A percentile compares a stretch with the other conserved stretches of the same genome.
Evolutionary conservation across 2,113 vertebrate genomes (phyloP).

Genomic region (Ciconia boyciana): DNA sequence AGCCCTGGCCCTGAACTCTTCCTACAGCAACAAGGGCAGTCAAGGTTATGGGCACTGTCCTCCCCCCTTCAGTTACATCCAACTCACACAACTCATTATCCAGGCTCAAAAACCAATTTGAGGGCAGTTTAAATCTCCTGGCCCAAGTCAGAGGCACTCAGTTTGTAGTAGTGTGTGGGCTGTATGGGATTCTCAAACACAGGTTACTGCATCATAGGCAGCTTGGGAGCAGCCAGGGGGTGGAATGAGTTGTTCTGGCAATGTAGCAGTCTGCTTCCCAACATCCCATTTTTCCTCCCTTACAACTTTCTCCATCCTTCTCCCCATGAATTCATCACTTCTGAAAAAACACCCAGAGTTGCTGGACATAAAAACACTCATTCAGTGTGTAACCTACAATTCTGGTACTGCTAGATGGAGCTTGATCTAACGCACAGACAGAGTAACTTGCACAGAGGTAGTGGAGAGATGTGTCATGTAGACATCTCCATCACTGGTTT

Average conservation of each 20-base stretch:
- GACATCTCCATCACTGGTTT: not conserved
- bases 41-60: not conserved
- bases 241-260: not conserved
- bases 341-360: not conserved
- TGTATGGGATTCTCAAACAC: not conserved
- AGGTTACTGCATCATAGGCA: not conserved
- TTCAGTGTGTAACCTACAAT: not conserved
- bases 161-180: not conserved
- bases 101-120: not conserved
- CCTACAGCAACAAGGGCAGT: not conserved
- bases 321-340: rapidly evolving
- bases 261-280: not conserved
- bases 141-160: not conserved
- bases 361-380: not conserved
- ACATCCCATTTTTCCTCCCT: not conserved
- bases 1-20: not conserved
- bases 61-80: not conserved
- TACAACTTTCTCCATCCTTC: not conserved
- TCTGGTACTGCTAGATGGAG: not conserved
- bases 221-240: not conserved
- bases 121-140: not conserved
- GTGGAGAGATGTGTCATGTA: not conserved
- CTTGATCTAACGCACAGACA: not conserved
- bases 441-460: not conserved
- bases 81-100: not conserved